Conservation (phyloP, 2,113 vertebrate species). For the Halcyon senegalensis region DNA sequence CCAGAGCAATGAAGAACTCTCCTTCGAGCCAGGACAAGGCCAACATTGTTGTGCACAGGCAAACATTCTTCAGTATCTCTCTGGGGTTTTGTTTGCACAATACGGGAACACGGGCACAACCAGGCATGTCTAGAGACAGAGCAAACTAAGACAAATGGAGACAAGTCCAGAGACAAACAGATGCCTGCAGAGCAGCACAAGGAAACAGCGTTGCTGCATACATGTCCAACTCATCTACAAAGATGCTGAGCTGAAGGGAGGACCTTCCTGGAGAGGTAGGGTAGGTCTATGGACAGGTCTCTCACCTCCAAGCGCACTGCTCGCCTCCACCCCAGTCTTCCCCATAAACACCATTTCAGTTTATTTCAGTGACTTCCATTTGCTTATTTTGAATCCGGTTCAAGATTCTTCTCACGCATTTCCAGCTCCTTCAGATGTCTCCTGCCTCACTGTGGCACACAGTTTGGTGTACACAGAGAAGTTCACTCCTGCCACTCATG, state of each 20-base stretch:
- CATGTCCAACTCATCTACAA: neutral
- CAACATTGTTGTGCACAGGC: neutral
- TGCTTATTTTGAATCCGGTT: neutral
- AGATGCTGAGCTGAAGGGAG: neutral
- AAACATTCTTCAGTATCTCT: neutral
- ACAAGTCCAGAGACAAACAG: neutral
- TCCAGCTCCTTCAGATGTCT: neutral
- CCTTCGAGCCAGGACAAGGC: neutral
- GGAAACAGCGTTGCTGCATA: neutral
- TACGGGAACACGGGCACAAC: neutral
- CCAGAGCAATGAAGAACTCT: neutral
- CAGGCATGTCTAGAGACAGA: neutral
- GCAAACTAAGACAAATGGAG: neutral
- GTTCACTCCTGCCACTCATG: neutral
- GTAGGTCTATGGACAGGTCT: neutral
- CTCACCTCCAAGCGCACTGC: neutral
- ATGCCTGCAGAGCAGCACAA: neutral
- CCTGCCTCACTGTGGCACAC: accelerated
- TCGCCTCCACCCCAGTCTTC: neutral
- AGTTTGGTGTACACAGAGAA: neutral
- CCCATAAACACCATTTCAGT: neutral
- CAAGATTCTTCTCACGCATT: neutral
- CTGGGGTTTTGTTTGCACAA: neutral
- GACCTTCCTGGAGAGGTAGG: neutral
- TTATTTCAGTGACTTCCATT: neutral